phyloP scores from a whole-genome alignment of 1,140 invertebrate species.

The Meloidogyne exigua region DNA sequence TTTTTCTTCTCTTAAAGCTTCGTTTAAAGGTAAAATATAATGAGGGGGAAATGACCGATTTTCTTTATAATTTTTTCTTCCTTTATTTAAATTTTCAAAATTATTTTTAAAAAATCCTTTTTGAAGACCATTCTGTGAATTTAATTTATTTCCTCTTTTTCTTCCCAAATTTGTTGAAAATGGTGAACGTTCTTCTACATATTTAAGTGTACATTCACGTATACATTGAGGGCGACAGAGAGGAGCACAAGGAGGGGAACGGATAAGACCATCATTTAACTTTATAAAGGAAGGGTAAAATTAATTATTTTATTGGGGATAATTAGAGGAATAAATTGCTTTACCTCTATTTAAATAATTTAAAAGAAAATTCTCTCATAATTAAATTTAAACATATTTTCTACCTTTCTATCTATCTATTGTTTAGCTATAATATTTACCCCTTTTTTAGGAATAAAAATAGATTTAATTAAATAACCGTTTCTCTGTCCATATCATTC shows the following conservation, averaged over 20 bases:
- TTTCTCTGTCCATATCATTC: neutral
- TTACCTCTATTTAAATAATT: no score
- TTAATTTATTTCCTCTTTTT: neutral
- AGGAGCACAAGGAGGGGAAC: constrained; percentile 16
- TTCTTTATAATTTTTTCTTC: neutral
- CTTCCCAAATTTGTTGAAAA: neutral
- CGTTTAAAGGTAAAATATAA: constrained; percentile 3
- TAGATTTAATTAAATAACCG: no score
- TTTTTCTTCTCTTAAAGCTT: neutral
- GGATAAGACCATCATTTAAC: neutral
- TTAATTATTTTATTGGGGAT: no score
- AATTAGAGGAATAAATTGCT: no score
- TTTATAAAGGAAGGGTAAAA: neutral
- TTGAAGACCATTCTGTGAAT: neutral
- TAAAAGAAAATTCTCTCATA: no score
- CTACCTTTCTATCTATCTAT: no score
- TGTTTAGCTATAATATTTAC: no score
- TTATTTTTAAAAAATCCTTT: neutral
- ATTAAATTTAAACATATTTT: no score
- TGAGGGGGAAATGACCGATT: neutral
- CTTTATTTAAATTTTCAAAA: neutral
- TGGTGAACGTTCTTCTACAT: constrained; percentile 14
- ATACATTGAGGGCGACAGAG: constrained; percentile 23
- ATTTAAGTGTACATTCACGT: constrained; percentile 10
- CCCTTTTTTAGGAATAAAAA: no score